Conservation (phyloP, 2,888 invertebrate species). For the Patella pellucida region DNA sequence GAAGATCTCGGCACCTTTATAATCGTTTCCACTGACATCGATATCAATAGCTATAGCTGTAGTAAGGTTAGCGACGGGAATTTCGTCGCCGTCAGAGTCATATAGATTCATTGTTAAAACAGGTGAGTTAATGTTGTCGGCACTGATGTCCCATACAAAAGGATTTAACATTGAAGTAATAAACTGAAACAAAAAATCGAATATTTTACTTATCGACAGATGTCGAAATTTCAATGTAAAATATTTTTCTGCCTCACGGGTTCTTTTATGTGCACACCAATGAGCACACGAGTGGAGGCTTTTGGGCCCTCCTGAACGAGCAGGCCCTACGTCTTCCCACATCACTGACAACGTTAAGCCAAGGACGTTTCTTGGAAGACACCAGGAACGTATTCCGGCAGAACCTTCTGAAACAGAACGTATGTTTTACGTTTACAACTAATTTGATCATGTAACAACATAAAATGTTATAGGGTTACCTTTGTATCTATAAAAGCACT, state of each 20-base stretch:
- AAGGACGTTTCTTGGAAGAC: too few species aligned
- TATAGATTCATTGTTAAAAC: conserved; percentile 46
- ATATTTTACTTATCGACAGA: too few species aligned
- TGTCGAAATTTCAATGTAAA: too few species aligned
- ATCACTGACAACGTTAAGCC: neutral
- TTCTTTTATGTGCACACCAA: too few species aligned
- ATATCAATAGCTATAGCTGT: conserved; percentile 45
- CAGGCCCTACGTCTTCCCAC: neutral
- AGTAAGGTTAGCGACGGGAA: conserved; percentile 39
- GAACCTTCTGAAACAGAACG: too few species aligned
- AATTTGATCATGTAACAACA: too few species aligned
- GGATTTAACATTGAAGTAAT: conserved; percentile 44
- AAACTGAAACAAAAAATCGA: conserved; percentile 32
- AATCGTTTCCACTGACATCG: conserved; percentile 22
- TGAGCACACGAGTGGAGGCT: neutral
- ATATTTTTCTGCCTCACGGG: too few species aligned
- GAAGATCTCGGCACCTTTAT: conserved; percentile 1
- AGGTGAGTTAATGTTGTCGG: conserved; percentile 40
- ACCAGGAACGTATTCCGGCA: too few species aligned
- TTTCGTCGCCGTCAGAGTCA: conserved; percentile 35
- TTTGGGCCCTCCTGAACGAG: neutral
- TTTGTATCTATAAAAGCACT: conserved; percentile 36
- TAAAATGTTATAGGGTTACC: conserved; percentile 21
- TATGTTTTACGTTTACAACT: too few species aligned
- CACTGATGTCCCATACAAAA: conserved; percentile 47